Base-by-base conservation (phyloP, 1,140 invertebrate genomes). In the Copidosoma floridanum region DNA sequence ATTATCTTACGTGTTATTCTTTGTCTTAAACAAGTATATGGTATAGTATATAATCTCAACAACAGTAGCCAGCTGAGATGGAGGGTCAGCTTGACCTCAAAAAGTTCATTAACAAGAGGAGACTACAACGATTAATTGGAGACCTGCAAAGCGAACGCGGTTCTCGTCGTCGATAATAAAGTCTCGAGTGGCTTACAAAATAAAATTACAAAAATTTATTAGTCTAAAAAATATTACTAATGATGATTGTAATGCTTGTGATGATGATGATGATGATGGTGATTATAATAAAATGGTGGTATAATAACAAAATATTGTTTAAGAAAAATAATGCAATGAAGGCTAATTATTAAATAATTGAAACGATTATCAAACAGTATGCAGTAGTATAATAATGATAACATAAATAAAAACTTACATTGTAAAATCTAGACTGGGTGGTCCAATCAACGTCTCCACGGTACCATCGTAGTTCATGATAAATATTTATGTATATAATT, bases 361-460 rank as follows among this genome's bases (percentile, higher is more conserved):
- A n/a, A n/a, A 56, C 38, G 48, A 55, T 57, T 52, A 53, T 41
- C 44, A 61, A 20, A 60, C 21, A 57, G 37, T 54, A 58, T 54
- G 40, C 14, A 60, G 60, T 61, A 57, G 51, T 26, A 64, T 54
- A 56, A n/a, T 44, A 44, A 55, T 55, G 50, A 47, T 58, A 50
- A 54, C 24, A 57, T 54, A 51, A 65, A 58, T 60, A 57, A 60
- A 62, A 65, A 63, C 56, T 57, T 63, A 63, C 56, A 64, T 54
- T 27, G 40, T 37, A 55, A 58, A 64, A 64, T 64, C 23, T 37
- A 51, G 50, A 56, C 52, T 51, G 60, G 40, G 53, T 44, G 60
- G 60, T 29, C 40, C 60, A 56, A 62, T 57, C 48, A 57, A 53
- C 41, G 55, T 59, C 53, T 59, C 57, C 62, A 55, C 52, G 57